Percentiles rank a stretch among this genome's conserved stretches.
phyloP scores from a whole-genome alignment of 1,140 invertebrate genomes.

The Batillaria attramentaria region DNA sequence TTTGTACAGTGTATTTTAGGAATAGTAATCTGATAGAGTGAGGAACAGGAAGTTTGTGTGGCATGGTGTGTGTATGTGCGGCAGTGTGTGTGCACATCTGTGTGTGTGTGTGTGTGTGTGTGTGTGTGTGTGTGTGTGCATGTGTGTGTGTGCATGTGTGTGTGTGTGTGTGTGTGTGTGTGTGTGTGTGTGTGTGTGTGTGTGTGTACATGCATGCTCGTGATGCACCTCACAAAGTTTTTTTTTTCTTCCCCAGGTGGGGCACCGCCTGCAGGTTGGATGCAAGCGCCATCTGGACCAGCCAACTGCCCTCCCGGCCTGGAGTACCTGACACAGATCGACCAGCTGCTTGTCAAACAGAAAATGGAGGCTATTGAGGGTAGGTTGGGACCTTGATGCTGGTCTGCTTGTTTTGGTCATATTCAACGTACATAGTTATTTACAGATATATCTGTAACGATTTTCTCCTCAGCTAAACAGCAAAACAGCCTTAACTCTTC shows the following conservation, averaged over 20 bases:
- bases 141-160: slow-evolving; percentile 10
- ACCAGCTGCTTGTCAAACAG: slow-evolving; percentile 89
- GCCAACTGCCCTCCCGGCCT: slow-evolving; percentile 90
- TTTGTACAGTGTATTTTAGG: too few relatives aligned
- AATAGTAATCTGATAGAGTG: too few relatives aligned
- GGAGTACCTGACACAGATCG: slow-evolving; percentile 93
- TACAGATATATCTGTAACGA: too few relatives aligned
- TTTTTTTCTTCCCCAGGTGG: slow-evolving; percentile 9
- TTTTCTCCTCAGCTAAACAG: too few relatives aligned
- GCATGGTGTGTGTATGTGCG: slow-evolving; percentile 2
- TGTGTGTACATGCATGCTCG: slow-evolving; percentile 13
- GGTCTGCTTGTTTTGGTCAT: too few relatives aligned
- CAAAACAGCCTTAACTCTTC: too few relatives aligned
- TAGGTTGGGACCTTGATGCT: too few relatives aligned
- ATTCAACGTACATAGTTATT: too few relatives aligned
- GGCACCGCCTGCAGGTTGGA: slow-evolving; percentile 41
- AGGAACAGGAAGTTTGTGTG: not conserved
- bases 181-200: slow-evolving; percentile 28
- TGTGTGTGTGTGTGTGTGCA: not conserved
- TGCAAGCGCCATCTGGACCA: slow-evolving; percentile 60
- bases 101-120: not conserved
- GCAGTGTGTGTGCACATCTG: slow-evolving; percentile 1
- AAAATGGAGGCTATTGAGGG: slow-evolving; percentile 89
- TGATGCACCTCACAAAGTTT: not conserved
- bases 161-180: slow-evolving; percentile 27